Percentiles rank a stretch among this genome's conserved stretches.
These are phyloP conservation scores for Cebidichthys violaceus DNA, from an alignment of 2,113 vertebrate species.

Conservation along the genomic window DNA sequence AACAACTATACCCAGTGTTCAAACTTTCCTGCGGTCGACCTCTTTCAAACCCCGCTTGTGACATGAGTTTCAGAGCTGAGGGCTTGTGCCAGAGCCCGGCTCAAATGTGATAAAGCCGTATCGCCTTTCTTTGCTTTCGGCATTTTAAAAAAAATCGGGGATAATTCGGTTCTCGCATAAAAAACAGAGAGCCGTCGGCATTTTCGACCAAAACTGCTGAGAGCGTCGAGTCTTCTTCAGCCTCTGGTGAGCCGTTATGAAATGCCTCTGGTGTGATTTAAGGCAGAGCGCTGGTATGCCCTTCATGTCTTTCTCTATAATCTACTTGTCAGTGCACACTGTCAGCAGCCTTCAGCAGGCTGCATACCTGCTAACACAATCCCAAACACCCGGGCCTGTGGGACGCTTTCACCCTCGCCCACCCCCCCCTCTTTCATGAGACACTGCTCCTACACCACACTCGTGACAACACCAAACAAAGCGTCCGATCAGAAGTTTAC, in stretches of 20 bases:
- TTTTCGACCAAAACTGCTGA: conserved; percentile 11
- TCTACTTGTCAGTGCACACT: conserved; percentile 68
- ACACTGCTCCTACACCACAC: conserved; percentile 36
- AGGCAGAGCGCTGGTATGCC: conserved; percentile 49
- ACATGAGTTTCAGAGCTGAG: conserved; percentile 7
- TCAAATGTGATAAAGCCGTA: neutral
- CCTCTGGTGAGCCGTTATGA: conserved; percentile 34
- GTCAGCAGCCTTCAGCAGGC: conserved; percentile 61
- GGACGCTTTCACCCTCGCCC: conserved; percentile 44
- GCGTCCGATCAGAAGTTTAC: conserved; percentile 21
- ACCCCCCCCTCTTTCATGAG: conserved; percentile 53
- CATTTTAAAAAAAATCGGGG: conserved; percentile 19
- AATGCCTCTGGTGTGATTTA: conserved; percentile 62
- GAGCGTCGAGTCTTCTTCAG: conserved; percentile 22
- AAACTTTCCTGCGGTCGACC: neutral
- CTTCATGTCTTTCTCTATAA: conserved; percentile 68
- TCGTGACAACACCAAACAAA: conserved; percentile 19
- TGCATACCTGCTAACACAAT: conserved; percentile 73
- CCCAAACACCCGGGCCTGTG: conserved; percentile 50
- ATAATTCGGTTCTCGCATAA: conserved; percentile 7
- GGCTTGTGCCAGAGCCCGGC: neutral
- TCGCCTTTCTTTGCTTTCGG: conserved; percentile 21
- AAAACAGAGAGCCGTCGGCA: neutral
- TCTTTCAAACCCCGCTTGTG: conserved; percentile 10
- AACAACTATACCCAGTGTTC: neutral